Evolutionary conservation across 2,797 vertebrate species (phyloP), one percentile per base, ranked within the genome.

Genomic region (Spinibarbus caldwelli): DNA sequence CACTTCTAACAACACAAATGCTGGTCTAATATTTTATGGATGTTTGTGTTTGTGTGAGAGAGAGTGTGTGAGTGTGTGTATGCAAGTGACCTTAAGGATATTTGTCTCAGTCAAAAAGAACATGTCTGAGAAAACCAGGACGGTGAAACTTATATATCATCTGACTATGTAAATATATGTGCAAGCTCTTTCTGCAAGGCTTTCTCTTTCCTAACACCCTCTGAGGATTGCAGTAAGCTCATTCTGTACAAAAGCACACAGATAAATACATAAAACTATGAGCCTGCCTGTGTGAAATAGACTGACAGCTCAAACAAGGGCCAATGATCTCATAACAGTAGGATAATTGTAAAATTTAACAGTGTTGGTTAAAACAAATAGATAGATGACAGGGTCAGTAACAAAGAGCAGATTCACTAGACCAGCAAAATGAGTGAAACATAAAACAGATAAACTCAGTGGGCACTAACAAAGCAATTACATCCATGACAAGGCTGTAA

Each of bases 401-500:
- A 80, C 64, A 80, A 66, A 80, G 45, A 80, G 66, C 62, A 38
- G 52, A 47, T 62, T 59, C 70, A 80, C 43, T 75, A 38, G 91
- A 93, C 90, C 88, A 89, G 88, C 86, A 86, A 85, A 89, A 84
- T 90, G 91, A 92, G 92, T 88, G 87, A 87, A 6, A 82, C 90
- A 92, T 93, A 94, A 94, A 92, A 92, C 89, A 88, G 59, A 93
- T 91, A 93, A 94, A 93, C 93, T 93, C 92, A 94, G 92, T 93
- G 29, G 29, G 86, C 88, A 87, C 90, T 90, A 93, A 93, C 93
- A 92, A 92, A 94, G 92, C 93, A 94, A 95, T 95, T 93, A 95
- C 90, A 93, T 92, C 92, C 93, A 90, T 94, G 94, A 94, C 94
- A 91, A 94, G 93, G 92, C 90, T 89, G 90, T 94, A 93, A 95